These are phyloP conservation scores for Clivina fossor DNA, from an alignment of 2,888 invertebrate species.

Conservation along the genomic window DNA sequence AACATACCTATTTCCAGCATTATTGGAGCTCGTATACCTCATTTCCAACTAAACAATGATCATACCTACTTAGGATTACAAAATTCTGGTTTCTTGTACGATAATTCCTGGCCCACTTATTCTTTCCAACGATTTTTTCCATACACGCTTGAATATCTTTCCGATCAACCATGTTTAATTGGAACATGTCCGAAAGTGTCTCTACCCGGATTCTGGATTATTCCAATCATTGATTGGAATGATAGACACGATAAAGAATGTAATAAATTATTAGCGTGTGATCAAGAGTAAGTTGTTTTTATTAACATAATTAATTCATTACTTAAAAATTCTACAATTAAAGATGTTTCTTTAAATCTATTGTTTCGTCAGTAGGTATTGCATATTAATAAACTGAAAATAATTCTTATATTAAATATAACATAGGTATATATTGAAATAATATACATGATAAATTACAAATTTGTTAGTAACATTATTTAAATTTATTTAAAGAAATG, in stretches of 20 bases:
- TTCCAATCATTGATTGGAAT: conserved; percentile 63
- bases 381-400: no score
- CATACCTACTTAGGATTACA: conserved; percentile 59
- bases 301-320: no score
- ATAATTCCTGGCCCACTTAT: conserved; percentile 63
- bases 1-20: conserved; percentile 48
- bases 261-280: conserved; percentile 61
- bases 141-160: conserved; percentile 65
- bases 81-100: conserved; percentile 59
- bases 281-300: conserved; percentile 55
- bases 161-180: conserved; percentile 58
- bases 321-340: no score
- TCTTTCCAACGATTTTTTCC: conserved; percentile 62
- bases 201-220: conserved; percentile 64
- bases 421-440: no score
- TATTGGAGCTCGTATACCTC: conserved; percentile 56
- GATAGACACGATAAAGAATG: conserved; percentile 57
- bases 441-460: no score
- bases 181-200: conserved; percentile 61
- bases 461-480: no score
- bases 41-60: conserved; percentile 61
- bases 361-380: no score
- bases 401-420: no score
- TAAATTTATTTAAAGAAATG: no score
- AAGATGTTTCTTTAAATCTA: no score